phyloP scores from a whole-genome alignment of 2,888 invertebrate species.

The Euplagia quadripunctaria region DNA sequence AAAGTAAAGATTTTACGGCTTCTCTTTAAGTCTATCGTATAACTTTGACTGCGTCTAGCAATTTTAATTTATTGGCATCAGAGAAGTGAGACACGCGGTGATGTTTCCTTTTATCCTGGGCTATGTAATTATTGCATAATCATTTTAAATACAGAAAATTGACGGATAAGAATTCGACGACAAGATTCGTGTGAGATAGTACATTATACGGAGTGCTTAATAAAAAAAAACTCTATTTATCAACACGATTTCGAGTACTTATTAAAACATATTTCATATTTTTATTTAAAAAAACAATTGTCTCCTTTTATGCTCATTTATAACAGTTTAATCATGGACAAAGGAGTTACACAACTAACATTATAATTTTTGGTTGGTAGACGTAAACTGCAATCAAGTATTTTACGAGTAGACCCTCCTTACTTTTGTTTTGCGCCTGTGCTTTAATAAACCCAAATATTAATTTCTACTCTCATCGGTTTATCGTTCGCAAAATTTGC shows the following conservation, averaged over 20 bases:
- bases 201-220: no score
- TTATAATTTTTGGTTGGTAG: not conserved
- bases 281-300: no score
- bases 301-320: no score
- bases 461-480: conserved; percentile 27
- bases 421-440: conserved; percentile 11
- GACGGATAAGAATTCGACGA: no score
- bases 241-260: no score
- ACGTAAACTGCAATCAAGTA: not conserved
- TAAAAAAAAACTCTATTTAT: no score
- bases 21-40: not conserved
- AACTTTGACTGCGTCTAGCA: not conserved
- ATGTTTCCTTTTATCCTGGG: not conserved
- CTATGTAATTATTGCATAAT: not conserved
- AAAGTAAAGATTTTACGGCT: not conserved
- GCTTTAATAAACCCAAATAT: conserved; percentile 20
- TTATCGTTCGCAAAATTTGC: conserved; percentile 31
- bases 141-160: not conserved
- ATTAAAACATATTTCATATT: no score
- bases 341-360: no score
- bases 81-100: not conserved
- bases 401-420: not conserved
- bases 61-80: not conserved
- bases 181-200: no score
- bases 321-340: not conserved